phyloP scores from a whole-genome alignment of 2,888 invertebrate genomes.

The Unio pictorum region DNA sequence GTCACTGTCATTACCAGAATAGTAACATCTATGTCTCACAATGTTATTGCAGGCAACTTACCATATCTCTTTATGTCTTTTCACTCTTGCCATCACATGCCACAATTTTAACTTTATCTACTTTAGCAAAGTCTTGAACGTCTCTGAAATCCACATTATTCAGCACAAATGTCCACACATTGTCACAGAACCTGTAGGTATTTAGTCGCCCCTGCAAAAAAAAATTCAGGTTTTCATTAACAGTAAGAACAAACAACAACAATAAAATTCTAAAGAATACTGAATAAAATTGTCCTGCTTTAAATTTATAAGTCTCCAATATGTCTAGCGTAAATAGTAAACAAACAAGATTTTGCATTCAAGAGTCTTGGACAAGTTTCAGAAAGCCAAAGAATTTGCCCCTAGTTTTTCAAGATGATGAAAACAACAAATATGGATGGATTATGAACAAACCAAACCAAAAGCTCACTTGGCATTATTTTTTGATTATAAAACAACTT shows the following conservation, averaged over 20 bases:
- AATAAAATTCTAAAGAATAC: neutral
- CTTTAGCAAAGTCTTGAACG: conserved; percentile 77
- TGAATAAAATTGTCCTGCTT: neutral
- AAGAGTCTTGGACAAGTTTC: too few relatives aligned
- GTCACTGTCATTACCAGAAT: too few relatives aligned
- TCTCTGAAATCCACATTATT: conserved; percentile 98
- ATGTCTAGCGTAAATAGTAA: neutral
- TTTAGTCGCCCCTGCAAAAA: conserved; percentile 76
- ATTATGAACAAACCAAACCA: too few relatives aligned
- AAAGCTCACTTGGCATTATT: too few relatives aligned
- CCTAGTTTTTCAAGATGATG: too few relatives aligned
- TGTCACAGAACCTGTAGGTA: conserved; percentile 96
- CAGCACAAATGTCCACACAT: conserved; percentile 99
- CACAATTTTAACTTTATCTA: conserved; percentile 71
- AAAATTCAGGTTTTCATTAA: neutral
- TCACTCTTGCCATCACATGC: conserved; percentile 71
- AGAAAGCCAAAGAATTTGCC: too few relatives aligned
- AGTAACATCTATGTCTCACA: too few relatives aligned
- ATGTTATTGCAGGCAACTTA: too few relatives aligned
- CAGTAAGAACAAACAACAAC: neutral
- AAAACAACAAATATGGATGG: too few relatives aligned
- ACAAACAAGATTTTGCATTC: too few relatives aligned
- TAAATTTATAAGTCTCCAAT: neutral
- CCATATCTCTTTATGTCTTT: too few relatives aligned
- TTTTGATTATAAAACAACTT: too few relatives aligned